These are phyloP conservation scores for Muntiacus reevesi DNA, from an alignment of 2,113 vertebrate species.

Conservation along the genomic window DNA sequence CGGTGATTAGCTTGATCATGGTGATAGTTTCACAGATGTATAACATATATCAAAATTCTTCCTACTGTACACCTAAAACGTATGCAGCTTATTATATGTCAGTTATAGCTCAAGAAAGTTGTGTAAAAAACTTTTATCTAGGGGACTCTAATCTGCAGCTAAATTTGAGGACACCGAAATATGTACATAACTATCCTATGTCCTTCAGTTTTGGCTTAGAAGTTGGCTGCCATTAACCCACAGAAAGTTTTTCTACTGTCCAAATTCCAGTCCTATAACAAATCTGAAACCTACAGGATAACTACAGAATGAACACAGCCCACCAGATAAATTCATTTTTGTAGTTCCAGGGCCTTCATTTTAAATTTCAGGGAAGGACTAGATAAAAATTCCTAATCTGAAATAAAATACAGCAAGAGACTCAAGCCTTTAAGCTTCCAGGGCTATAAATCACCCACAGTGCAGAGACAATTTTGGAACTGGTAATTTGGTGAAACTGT, in stretches of 20 bases:
- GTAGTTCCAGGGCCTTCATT: neutral
- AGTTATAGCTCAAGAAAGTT: neutral
- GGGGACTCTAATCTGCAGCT: neutral
- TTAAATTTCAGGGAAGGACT: slow-evolving; percentile 18
- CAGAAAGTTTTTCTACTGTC: neutral
- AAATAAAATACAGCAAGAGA: slow-evolving; percentile 38
- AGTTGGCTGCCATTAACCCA: neutral
- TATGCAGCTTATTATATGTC: neutral
- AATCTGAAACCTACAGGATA: neutral
- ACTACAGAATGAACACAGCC: neutral
- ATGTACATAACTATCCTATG: neutral
- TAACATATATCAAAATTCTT: neutral
- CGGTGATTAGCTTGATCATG: neutral
- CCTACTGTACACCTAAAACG: neutral
- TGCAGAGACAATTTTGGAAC: slow-evolving; percentile 37
- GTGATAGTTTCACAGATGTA: neutral
- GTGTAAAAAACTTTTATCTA: neutral
- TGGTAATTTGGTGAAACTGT: slow-evolving; percentile 36
- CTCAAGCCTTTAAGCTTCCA: slow-evolving; percentile 43
- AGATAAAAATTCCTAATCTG: slow-evolving; percentile 47
- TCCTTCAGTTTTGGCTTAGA: neutral
- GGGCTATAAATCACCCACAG: slow-evolving; percentile 29
- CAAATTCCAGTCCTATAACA: neutral
- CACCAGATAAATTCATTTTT: neutral
- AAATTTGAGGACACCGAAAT: neutral